Percentiles rank a stretch among this genome's conserved stretches.
Conservation (phyloP, 2,113 vertebrate genomes). For the Abramis brama region DNA sequence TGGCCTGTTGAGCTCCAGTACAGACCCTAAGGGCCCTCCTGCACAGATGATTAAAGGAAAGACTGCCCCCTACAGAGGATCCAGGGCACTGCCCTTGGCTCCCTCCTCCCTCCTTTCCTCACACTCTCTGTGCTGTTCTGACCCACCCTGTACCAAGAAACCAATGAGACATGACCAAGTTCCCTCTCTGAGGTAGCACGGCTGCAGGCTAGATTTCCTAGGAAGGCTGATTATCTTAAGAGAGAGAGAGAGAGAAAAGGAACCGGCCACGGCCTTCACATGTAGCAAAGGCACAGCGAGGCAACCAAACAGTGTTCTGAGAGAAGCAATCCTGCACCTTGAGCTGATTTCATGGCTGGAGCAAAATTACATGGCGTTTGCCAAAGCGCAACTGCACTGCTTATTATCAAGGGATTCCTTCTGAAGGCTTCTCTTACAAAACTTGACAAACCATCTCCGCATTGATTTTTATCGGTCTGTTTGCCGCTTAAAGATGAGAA, state of each 20-base stretch:
- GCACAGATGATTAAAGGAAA: slow-evolving; percentile 52
- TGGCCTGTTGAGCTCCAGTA: slow-evolving; percentile 44
- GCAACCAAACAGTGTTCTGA: slow-evolving; percentile 37
- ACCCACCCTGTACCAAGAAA: slow-evolving; percentile 57
- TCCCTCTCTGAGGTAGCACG: slow-evolving; percentile 51
- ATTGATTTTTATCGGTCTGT: slow-evolving; percentile 79
- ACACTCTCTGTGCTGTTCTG: slow-evolving; percentile 45
- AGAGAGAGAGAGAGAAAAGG: slow-evolving; percentile 40
- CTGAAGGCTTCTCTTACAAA: slow-evolving; percentile 73
- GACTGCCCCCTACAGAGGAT: slow-evolving; percentile 60
- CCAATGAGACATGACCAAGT: slow-evolving; percentile 61
- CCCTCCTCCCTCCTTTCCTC: slow-evolving; percentile 36
- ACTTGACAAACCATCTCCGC: slow-evolving; percentile 78
- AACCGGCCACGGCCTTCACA: slow-evolving; percentile 47
- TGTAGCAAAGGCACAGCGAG: slow-evolving; percentile 32
- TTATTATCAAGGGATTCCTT: slow-evolving; percentile 77
- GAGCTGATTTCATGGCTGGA: slow-evolving; percentile 61
- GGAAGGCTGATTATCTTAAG: slow-evolving; percentile 56
- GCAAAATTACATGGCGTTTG: slow-evolving; percentile 73
- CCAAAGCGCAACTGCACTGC: slow-evolving; percentile 72
- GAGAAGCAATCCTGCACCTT: slow-evolving; percentile 47
- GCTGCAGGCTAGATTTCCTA: slow-evolving; percentile 49
- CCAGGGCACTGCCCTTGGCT: slow-evolving; percentile 50
- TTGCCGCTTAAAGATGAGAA: slow-evolving; percentile 55
- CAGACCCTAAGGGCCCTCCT: slow-evolving; percentile 39